Conservation (phyloP, 2,888 invertebrate species). For the Spatulosminthurus flaviceps region DNA sequence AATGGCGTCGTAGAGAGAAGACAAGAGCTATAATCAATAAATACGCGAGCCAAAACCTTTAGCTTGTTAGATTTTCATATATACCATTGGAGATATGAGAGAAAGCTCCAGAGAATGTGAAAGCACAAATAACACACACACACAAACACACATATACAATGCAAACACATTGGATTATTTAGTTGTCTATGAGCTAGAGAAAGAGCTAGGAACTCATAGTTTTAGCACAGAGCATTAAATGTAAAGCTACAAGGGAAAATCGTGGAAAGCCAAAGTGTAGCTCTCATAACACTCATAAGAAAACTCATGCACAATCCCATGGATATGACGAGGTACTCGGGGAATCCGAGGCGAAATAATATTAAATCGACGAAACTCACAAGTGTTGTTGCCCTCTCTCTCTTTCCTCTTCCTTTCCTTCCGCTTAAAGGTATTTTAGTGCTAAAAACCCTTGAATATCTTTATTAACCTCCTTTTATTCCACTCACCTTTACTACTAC, state of each 20-base stretch:
- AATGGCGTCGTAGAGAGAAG: constrained; percentile 31
- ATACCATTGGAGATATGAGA: too few relatives aligned
- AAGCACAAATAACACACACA: constrained; percentile 24
- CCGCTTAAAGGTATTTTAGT: neutral
- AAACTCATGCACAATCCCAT: neutral
- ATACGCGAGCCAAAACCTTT: neutral
- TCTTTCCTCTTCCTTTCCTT: constrained; percentile 22
- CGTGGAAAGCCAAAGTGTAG: too few relatives aligned
- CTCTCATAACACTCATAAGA: too few relatives aligned
- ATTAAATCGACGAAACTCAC: constrained; percentile 7
- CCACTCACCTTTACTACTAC: constrained; percentile 20
- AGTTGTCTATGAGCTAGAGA: constrained; percentile 4
- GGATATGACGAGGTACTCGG: neutral
- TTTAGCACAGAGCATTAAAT: too few relatives aligned
- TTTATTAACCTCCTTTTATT: constrained; percentile 47
- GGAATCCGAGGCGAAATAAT: neutral
- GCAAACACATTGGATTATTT: constrained; percentile 34
- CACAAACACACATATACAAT: constrained; percentile 22
- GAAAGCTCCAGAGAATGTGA: neutral
- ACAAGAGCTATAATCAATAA: neutral
- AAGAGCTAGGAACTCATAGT: neutral
- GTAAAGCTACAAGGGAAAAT: too few relatives aligned
- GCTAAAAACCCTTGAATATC: constrained; percentile 35
- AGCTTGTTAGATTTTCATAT: too few relatives aligned
- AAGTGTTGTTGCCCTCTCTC: constrained; percentile 47